Conservation (phyloP, 1,140 invertebrate species). For the Akabosia matsudoensis region DNA sequence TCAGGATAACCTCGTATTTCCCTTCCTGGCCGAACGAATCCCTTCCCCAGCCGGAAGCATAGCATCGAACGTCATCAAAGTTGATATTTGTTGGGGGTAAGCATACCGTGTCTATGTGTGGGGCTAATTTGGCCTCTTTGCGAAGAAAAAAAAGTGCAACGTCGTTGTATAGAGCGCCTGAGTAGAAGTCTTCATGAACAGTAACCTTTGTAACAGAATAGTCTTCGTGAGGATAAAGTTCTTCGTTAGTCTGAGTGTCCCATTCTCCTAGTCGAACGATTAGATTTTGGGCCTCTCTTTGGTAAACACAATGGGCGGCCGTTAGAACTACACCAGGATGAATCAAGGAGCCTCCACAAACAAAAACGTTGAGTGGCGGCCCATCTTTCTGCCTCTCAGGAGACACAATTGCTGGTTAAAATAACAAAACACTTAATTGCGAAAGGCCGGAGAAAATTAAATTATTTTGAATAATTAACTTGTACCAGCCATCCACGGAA, state of each 20-base stretch:
- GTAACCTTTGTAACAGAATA: constrained; percentile 58
- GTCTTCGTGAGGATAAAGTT: constrained; percentile 70
- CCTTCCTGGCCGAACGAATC: constrained; percentile 53
- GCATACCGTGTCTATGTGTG: constrained; percentile 70
- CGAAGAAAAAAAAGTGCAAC: constrained; percentile 64
- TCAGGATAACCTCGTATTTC: constrained; percentile 53
- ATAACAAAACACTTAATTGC: too few species aligned
- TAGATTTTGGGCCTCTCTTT: constrained; percentile 50
- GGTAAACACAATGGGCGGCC: constrained; percentile 64
- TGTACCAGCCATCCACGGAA: constrained; percentile 69
- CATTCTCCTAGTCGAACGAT: constrained; percentile 63
- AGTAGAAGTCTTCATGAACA: constrained; percentile 54
- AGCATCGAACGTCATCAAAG: constrained; percentile 51
- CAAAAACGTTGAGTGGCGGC: constrained; percentile 61
- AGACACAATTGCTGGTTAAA: constrained; percentile 63
- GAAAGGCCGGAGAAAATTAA: too few species aligned
- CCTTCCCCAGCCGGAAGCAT: constrained; percentile 56
- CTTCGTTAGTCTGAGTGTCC: constrained; percentile 70
- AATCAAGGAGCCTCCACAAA: constrained; percentile 73
- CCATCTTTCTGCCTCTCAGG: constrained; percentile 54
- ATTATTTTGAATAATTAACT: not conserved
- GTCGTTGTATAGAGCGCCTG: constrained; percentile 63
- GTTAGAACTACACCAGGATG: constrained; percentile 67
- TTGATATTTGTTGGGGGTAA: constrained; percentile 58
- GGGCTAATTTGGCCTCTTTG: constrained; percentile 57